Conservation (phyloP, 1,140 invertebrate species). For the Apis laboriosa region DNA sequence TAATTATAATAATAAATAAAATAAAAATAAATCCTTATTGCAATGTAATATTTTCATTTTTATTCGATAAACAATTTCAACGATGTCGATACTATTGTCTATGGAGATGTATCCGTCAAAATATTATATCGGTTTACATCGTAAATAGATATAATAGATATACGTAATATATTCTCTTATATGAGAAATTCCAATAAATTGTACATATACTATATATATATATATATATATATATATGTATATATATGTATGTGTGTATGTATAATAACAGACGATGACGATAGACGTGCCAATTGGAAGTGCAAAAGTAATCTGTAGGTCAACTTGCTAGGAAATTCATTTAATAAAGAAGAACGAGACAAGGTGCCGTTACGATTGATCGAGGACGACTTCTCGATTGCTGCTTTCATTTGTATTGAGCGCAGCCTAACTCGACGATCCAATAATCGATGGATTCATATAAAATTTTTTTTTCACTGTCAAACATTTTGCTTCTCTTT, state of each 20-base stretch:
- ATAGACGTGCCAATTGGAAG: slow-evolving; percentile 41
- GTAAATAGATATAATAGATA: too few species aligned
- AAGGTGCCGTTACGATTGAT: slow-evolving; percentile 31
- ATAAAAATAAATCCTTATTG: not conserved
- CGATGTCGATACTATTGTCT: not conserved
- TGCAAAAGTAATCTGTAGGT: slow-evolving; percentile 52
- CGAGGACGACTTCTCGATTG: slow-evolving; percentile 7
- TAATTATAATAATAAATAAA: not conserved
- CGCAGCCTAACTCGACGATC: not conserved
- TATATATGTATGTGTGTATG: not conserved
- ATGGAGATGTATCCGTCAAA: too few species aligned
- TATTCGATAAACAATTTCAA: not conserved
- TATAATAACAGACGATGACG: not conserved
- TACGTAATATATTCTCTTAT: not conserved
- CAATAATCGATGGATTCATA: not conserved
- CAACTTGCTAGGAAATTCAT: slow-evolving; percentile 53
- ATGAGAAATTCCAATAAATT: not conserved
- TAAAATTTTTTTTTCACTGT: not conserved
- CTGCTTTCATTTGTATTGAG: not conserved
- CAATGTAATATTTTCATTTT: not conserved
- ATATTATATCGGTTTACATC: not conserved
- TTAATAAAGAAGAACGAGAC: slow-evolving; percentile 21
- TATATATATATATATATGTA: too few species aligned
- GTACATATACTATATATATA: not conserved
- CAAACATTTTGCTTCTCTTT: not conserved